Evolutionary conservation across 2,888 invertebrate genomes (phyloP).

Genomic region (Chaetogeoica ovagalla): DNA sequence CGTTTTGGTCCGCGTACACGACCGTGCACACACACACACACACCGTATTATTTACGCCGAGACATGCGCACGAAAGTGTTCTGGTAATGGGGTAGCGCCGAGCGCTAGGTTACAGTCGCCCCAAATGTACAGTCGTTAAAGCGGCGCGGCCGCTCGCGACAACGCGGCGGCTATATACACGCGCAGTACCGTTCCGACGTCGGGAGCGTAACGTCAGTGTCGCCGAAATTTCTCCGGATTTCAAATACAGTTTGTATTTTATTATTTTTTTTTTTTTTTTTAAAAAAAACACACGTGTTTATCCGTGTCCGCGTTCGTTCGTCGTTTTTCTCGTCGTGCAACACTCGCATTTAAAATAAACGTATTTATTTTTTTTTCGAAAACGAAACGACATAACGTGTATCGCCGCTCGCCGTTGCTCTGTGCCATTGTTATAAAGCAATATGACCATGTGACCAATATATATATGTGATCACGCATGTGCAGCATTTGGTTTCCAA

Average conservation of each 20-base stretch:
- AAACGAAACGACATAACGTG: too few relatives aligned
- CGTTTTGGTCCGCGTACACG: too few relatives aligned
- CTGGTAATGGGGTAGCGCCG: conserved; percentile 6
- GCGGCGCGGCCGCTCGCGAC: conserved; percentile 2
- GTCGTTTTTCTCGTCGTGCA: too few relatives aligned
- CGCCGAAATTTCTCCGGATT: neutral
- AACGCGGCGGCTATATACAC: neutral
- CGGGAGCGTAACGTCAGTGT: conserved; percentile 5
- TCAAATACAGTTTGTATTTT: too few relatives aligned
- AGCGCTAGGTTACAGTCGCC: neutral
- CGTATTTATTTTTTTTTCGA: too few relatives aligned
- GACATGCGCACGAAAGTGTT: conserved; percentile 42
- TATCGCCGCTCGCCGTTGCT: too few relatives aligned
- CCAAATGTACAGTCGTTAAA: neutral
- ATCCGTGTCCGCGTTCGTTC: too few relatives aligned
- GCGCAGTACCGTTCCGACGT: conserved; percentile 29
- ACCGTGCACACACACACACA: too few relatives aligned
- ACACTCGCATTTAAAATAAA: too few relatives aligned
- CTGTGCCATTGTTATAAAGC: neutral
- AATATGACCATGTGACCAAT: neutral
- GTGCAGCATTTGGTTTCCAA: conserved; percentile 21
- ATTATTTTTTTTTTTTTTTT: too few relatives aligned
- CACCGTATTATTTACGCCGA: too few relatives aligned
- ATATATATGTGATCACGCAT: conserved; percentile 16
- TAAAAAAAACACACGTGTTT: too few relatives aligned